Percentiles rank a stretch among this genome's conserved stretches.
phyloP scores from a whole-genome alignment of 1,140 invertebrate genomes.

The Neodiprion virginianus region DNA sequence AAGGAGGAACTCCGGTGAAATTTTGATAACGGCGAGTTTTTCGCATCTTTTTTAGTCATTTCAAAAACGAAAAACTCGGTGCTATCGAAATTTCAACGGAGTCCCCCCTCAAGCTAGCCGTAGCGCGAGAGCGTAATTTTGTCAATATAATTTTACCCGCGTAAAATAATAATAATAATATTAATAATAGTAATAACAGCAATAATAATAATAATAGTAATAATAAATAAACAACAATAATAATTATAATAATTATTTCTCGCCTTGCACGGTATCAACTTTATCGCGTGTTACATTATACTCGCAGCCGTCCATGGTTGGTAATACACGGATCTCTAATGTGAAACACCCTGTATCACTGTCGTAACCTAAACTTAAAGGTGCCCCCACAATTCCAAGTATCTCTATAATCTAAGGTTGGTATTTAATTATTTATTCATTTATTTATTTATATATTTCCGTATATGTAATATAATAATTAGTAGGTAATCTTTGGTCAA shows the following conservation, averaged over 20 bases:
- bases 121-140: too few species aligned
- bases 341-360: slow-evolving; percentile 17
- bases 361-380: slow-evolving; percentile 23
- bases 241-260: neutral
- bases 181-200: too few species aligned
- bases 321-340: slow-evolving; percentile 13
- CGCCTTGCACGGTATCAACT: neutral
- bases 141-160: too few species aligned
- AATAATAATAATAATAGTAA: neutral
- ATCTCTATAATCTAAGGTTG: slow-evolving; percentile 39
- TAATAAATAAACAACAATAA: neutral
- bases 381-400: slow-evolving; percentile 27
- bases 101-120: too few species aligned
- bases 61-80: too few species aligned
- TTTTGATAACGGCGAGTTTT: too few species aligned
- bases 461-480: slow-evolving; percentile 26
- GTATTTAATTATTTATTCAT: slow-evolving; percentile 15
- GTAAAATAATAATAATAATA: too few species aligned
- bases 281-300: slow-evolving; percentile 6
- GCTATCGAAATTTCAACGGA: too few species aligned
- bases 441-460: too few species aligned
- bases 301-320: neutral
- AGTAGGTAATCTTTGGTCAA: slow-evolving; percentile 47
- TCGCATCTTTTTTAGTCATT: too few species aligned
- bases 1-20: too few species aligned